These are phyloP conservation scores for Coremacera marginata DNA, from an alignment of 2,888 invertebrate genomes.

Conservation along the genomic window DNA sequence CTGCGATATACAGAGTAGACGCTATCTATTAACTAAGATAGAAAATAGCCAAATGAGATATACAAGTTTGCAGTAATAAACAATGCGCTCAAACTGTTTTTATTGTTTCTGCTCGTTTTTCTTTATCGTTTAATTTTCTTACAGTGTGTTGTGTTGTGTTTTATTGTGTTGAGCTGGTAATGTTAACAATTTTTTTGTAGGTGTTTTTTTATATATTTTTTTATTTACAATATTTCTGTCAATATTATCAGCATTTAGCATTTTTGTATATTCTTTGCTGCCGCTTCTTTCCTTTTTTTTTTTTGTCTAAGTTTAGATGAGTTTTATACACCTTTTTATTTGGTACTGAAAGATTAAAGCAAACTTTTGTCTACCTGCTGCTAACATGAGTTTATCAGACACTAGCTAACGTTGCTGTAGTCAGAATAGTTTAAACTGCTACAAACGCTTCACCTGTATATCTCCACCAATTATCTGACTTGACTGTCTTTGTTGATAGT, in stretches of 20 bases:
- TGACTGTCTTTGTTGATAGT: too few species aligned
- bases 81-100: neutral
- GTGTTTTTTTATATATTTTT: neutral
- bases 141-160: too few species aligned
- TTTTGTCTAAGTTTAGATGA: neutral
- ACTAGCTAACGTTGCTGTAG: neutral
- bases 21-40: neutral
- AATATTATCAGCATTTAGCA: conserved; percentile 16
- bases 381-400: neutral
- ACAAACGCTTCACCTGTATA: too few species aligned
- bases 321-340: conserved; percentile 11
- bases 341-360: neutral
- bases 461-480: too few species aligned
- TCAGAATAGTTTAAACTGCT: conserved; percentile 4
- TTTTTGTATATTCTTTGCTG: neutral
- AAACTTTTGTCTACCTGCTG: neutral
- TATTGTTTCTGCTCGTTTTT: neutral
- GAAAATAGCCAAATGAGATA: neutral
- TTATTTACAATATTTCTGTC: conserved; percentile 2
- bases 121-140: neutral
- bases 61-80: conserved; percentile 12
- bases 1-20: neutral
- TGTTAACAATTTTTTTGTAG: neutral
- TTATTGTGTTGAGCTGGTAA: neutral
- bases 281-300: neutral